These are phyloP conservation scores for Pionites leucogaster DNA, from an alignment of 2,113 vertebrate species.

Conservation along the genomic window DNA sequence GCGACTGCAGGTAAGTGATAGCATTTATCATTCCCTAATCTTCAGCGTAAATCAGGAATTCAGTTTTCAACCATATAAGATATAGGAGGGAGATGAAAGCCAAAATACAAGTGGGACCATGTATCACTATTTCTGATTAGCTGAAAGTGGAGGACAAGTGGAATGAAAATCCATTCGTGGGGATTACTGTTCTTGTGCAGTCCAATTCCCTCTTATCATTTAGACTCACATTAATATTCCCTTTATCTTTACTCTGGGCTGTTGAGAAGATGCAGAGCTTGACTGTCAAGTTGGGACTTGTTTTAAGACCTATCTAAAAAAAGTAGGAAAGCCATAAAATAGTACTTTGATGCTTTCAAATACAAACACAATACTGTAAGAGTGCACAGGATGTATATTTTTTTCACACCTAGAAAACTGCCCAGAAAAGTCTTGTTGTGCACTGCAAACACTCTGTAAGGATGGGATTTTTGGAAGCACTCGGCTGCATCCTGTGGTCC, in stretches of 20 bases:
- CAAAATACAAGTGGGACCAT: constrained; percentile 41
- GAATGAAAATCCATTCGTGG: constrained; percentile 53
- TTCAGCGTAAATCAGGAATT: constrained; percentile 23
- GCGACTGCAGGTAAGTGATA: neutral
- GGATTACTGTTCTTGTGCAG: constrained; percentile 56
- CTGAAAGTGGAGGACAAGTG: constrained; percentile 48
- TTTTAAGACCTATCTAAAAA: constrained; percentile 31
- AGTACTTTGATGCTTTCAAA: constrained; percentile 39
- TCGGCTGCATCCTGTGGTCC: neutral
- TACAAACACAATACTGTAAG: neutral
- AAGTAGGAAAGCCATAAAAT: constrained; percentile 55
- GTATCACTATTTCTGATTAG: constrained; percentile 45
- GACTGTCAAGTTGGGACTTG: constrained; percentile 67
- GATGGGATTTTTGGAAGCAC: neutral
- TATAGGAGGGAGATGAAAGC: constrained; percentile 46
- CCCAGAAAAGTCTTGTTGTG: neutral
- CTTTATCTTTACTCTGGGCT: constrained; percentile 39
- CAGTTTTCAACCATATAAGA: constrained; percentile 27
- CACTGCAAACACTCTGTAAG: neutral
- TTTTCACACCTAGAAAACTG: neutral
- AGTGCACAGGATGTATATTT: neutral
- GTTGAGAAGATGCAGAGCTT: constrained; percentile 68
- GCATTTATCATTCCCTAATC: constrained; percentile 15
- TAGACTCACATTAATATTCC: constrained; percentile 32
- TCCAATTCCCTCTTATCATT: constrained; percentile 60